Conservation (phyloP, 1,140 invertebrate species). For the Kradibia gibbosae region DNA sequence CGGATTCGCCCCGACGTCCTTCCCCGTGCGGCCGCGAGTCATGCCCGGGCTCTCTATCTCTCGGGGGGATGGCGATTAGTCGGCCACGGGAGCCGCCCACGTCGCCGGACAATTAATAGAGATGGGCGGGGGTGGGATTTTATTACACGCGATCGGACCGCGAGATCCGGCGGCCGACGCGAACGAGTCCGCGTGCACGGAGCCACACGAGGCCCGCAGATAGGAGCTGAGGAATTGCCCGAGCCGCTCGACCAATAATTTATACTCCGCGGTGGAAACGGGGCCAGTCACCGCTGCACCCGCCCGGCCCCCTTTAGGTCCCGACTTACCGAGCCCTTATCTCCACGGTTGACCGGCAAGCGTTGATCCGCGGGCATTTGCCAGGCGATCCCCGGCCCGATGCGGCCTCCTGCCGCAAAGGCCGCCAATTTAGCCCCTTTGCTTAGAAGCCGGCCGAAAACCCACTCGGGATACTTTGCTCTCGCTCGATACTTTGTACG, state of each 20-base stretch:
- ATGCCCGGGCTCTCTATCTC: constrained; percentile 55
- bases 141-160: constrained; percentile 56
- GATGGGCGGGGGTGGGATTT: constrained; percentile 43
- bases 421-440: too few species aligned
- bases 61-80: constrained; percentile 62
- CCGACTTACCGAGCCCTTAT: neutral
- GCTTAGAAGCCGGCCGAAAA: too few species aligned
- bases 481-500: too few species aligned
- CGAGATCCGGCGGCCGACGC: neutral
- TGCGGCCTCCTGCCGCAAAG: too few species aligned
- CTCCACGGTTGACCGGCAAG: neutral
- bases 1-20: too few species aligned
- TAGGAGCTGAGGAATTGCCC: constrained; percentile 52
- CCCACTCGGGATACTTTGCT: too few species aligned
- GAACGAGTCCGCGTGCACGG: neutral
- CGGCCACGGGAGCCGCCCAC: constrained; percentile 61
- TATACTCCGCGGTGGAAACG: neutral
- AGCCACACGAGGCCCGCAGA: constrained; percentile 30
- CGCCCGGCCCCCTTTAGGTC: too few species aligned
- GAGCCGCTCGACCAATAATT: constrained; percentile 26
- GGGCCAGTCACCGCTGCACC: neutral
- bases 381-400: too few species aligned
- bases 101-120: constrained; percentile 66
- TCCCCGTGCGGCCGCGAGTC: too few species aligned
- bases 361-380: neutral